A percentile compares a stretch with the other conserved stretches of the same genome.
Evolutionary conservation across 1,140 invertebrate species (phyloP).

Genomic region (Asbolus verrucosus): DNA sequence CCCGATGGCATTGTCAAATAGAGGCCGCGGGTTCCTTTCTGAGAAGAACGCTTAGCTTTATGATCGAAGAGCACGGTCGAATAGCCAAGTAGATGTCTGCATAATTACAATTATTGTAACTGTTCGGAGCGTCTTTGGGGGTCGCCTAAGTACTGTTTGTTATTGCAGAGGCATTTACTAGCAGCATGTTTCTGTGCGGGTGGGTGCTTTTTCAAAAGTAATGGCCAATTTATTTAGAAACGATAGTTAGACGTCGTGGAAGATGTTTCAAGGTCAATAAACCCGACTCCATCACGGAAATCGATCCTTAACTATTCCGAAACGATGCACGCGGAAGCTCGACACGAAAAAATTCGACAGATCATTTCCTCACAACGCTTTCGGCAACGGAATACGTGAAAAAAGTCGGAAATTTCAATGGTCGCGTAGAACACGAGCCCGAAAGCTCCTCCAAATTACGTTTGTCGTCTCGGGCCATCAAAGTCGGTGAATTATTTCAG

Average conservation of each 20-base stretch:
- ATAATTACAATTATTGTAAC: slow-evolving; percentile 37
- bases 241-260: slow-evolving; percentile 8
- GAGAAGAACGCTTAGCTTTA: not conserved
- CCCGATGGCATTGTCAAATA: too few relatives aligned
- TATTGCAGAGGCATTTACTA: slow-evolving; percentile 1
- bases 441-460: too few relatives aligned
- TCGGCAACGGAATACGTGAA: too few relatives aligned
- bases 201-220: slow-evolving; percentile 33
- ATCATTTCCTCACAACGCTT: too few relatives aligned
- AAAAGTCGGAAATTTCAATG: too few relatives aligned
- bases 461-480: too few relatives aligned
- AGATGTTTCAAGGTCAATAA: slow-evolving; percentile 34
- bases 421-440: too few relatives aligned
- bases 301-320: not conserved
- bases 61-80: slow-evolving; percentile 3
- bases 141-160: slow-evolving; percentile 33
- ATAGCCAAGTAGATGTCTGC: slow-evolving; percentile 12
- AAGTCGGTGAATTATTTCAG: too few relatives aligned
- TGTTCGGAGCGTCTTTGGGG: slow-evolving; percentile 14
- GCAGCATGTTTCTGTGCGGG: slow-evolving; percentile 20
- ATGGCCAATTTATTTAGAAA: slow-evolving; percentile 30
- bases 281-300: slow-evolving; percentile 6
- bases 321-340: too few relatives aligned
- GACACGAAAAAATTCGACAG: too few relatives aligned
- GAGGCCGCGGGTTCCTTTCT: not conserved